Conservation (phyloP, 1,140 invertebrate species). For the Zaprionus davidi region DNA sequence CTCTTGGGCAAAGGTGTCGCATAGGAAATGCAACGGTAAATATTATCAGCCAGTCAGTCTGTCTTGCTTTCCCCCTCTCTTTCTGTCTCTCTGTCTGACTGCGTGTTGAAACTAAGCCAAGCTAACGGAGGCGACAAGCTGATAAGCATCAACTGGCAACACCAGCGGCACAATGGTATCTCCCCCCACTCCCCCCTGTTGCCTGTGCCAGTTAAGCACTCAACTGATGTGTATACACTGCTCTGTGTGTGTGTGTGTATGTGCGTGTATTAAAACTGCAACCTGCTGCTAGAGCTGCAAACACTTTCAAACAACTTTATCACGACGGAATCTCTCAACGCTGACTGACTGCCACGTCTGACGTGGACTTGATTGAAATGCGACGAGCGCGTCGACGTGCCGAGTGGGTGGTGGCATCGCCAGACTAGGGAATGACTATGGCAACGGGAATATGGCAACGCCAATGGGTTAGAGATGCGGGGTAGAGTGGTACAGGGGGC, state of each 20-base stretch:
- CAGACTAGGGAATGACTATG: constrained; percentile 8
- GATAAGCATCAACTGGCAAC: constrained; percentile 65
- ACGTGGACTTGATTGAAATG: constrained; percentile 80
- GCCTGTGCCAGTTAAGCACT: constrained; percentile 71
- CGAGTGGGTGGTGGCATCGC: constrained; percentile 70
- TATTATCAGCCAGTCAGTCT: constrained; percentile 44
- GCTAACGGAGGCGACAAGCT: constrained; percentile 61
- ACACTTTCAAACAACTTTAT: constrained; percentile 83
- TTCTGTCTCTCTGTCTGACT: constrained; percentile 37
- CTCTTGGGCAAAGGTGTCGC: constrained; percentile 4
- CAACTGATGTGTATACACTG: constrained; percentile 48
- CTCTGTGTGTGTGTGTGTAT: constrained; percentile 18
- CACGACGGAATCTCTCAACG: constrained; percentile 71
- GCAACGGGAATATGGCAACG: neutral
- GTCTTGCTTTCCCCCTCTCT: neutral
- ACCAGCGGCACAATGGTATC: constrained; percentile 55
- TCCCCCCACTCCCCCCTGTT: neutral
- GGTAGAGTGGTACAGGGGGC: neutral
- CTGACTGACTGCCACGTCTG: constrained; percentile 58
- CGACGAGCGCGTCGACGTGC: constrained; percentile 67
- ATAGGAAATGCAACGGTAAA: constrained; percentile 77
- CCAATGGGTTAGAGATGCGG: too few relatives aligned
- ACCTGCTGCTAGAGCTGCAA: constrained; percentile 48
- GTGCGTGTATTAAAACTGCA: constrained; percentile 26
- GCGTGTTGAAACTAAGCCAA: constrained; percentile 69